These are phyloP conservation scores for Cichladusa arquata DNA, from an alignment of 2,113 vertebrate genomes.

Conservation along the genomic window DNA sequence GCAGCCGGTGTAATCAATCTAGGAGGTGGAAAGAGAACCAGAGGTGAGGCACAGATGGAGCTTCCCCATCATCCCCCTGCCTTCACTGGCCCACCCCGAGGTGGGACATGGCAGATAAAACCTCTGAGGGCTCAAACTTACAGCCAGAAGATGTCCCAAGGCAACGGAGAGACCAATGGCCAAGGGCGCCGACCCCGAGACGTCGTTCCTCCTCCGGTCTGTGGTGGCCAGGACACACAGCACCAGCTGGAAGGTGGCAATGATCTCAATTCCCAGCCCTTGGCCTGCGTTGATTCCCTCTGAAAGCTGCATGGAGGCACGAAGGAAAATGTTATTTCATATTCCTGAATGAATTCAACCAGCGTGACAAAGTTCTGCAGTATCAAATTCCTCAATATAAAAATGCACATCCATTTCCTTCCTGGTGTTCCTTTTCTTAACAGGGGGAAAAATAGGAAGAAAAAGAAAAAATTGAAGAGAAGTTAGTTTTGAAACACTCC, in stretches of 20 bases:
- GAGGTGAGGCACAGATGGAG: neutral
- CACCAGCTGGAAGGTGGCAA: constrained; percentile 94
- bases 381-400: neutral
- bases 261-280: constrained; percentile 90
- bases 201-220: constrained; percentile 87
- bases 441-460: accelerated
- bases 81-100: no score
- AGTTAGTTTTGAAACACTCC: neutral
- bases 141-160: constrained; percentile 91
- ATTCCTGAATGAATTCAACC: neutral
- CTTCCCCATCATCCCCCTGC: neutral
- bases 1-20: constrained; percentile 98
- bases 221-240: constrained; percentile 94
- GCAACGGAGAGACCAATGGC: constrained; percentile 94
- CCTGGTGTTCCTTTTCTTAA: neutral
- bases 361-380: accelerated
- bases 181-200: constrained; percentile 87
- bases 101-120: neutral
- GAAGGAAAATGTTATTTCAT: neutral
- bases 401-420: accelerated
- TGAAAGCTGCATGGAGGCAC: constrained; percentile 63
- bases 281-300: constrained; percentile 80
- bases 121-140: constrained; percentile 68
- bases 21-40: neutral
- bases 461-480: neutral